Percentiles rank a stretch among this genome's conserved stretches.
Conservation (phyloP, 2,888 invertebrate species). For the Plutella xylostella region DNA sequence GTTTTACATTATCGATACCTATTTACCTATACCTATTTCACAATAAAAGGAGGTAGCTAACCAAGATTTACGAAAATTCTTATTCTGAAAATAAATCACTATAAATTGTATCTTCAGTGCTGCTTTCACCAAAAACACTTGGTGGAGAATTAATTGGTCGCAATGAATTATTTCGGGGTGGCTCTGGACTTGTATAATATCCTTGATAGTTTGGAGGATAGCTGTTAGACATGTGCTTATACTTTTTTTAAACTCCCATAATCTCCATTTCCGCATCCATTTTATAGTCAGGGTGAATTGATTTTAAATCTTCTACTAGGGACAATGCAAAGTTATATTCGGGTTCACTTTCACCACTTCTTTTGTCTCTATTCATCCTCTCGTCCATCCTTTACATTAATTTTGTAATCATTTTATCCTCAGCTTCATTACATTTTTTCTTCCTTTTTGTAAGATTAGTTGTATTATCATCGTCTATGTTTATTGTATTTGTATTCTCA, state of each 20-base stretch:
- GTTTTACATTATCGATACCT: constrained; percentile 1
- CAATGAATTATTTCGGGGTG: constrained; percentile 16
- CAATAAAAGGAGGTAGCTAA: constrained; percentile 7
- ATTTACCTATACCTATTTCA: constrained; percentile 16
- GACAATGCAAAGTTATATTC: constrained; percentile 8
- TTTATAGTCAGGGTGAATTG: constrained; percentile 7
- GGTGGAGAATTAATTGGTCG: constrained; percentile 20
- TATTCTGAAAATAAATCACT: constrained; percentile 16
- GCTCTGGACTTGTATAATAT: constrained; percentile 21
- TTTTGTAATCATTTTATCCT: constrained; percentile 13
- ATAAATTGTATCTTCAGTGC: constrained; percentile 19
- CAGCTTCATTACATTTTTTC: constrained; percentile 18
- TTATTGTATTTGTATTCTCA: constrained; percentile 19
- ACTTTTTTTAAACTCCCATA: constrained; percentile 17
- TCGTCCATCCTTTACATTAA: constrained; percentile 2
- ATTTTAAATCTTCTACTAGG: constrained; percentile 7
- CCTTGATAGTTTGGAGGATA: constrained; percentile 18
- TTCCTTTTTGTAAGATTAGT: constrained; percentile 16
- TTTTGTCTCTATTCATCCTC: constrained; percentile 6
- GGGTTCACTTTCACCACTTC: constrained; percentile 1
- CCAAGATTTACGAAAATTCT: constrained; percentile 10
- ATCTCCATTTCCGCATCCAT: constrained; percentile 17
- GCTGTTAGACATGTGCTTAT: constrained; percentile 15
- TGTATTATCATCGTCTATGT: constrained; percentile 14
- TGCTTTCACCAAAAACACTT: constrained; percentile 20